Conservation (phyloP, 2,888 invertebrate species). For the Meghimatium bilineatum region DNA sequence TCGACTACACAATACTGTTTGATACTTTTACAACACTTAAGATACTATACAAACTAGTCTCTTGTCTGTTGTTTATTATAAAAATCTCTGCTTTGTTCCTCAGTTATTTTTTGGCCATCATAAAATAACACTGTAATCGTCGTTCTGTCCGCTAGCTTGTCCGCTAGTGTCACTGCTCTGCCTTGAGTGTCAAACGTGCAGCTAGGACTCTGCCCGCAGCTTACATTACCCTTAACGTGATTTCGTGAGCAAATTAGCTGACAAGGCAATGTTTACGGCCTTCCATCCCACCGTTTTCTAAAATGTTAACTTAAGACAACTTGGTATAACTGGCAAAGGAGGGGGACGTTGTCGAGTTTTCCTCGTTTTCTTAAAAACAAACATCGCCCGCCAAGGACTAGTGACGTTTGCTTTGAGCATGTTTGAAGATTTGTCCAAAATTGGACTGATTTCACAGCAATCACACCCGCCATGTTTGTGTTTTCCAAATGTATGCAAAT, state of each 20-base stretch:
- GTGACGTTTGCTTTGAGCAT: constrained; percentile 30
- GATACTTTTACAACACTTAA: too few relatives aligned
- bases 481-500: constrained; percentile 44
- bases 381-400: background rate
- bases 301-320: constrained; percentile 34
- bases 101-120: background rate
- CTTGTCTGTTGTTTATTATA: too few relatives aligned
- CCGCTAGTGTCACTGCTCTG: background rate
- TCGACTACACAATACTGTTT: too few relatives aligned
- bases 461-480: constrained; percentile 43
- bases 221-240: constrained; percentile 18
- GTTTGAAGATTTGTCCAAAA: constrained; percentile 43
- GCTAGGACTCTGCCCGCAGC: background rate
- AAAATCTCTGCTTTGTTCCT: too few relatives aligned
- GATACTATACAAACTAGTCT: too few relatives aligned
- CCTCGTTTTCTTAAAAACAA: background rate
- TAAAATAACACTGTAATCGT: background rate
- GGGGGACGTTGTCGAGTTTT: background rate
- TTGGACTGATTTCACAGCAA: constrained; percentile 42
- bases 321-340: background rate
- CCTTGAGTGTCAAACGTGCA: constrained; percentile 33
- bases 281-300: constrained; percentile 8
- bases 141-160: background rate
- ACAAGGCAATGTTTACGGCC: constrained; percentile 39
- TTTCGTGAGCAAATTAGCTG: constrained; percentile 35